Evolutionary conservation across 2,888 invertebrate genomes (phyloP).

Genomic region (Aradus depressus): DNA sequence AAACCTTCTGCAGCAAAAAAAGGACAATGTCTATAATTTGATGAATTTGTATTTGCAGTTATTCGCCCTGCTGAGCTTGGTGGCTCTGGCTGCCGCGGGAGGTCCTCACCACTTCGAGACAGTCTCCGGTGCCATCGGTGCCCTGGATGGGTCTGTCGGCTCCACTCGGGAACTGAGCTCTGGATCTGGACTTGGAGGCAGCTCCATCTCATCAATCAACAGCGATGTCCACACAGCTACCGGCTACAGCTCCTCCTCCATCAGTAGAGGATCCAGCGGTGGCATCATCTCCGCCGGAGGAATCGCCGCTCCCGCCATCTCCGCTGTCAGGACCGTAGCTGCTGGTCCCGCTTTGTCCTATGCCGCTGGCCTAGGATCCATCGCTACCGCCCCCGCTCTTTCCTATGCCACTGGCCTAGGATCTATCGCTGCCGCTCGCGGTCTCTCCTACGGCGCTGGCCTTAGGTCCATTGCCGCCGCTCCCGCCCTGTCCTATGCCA

Average conservation of each 20-base stretch:
- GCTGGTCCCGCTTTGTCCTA: not conserved
- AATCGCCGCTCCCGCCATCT: conserved; percentile 13
- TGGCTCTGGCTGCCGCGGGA: conserved; percentile 27
- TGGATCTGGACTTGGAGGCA: conserved; percentile 36
- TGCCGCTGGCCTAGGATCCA: conserved; percentile 2
- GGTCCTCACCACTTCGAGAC: conserved; percentile 29
- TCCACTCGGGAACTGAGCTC: conserved; percentile 38
- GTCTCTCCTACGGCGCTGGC: no score
- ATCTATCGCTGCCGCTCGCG: no score
- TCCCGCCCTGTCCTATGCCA: conserved; percentile 14
- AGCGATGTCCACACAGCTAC: conserved; percentile 33
- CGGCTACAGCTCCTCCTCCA: conserved; percentile 18
- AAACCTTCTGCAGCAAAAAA: no score
- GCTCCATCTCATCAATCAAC: conserved; percentile 35
- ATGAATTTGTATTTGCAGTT: no score
- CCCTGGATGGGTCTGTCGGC: conserved; percentile 36
- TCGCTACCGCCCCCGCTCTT: conserved; percentile 12
- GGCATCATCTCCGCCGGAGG: conserved; percentile 13
- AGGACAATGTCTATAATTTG: no score
- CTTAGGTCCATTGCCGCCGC: no score
- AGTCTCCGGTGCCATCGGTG: conserved; percentile 37
- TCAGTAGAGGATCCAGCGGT: conserved; percentile 24
- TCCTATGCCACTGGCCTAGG: no score
- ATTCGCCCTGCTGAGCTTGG: conserved; percentile 23
- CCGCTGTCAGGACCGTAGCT: conserved; percentile 1